A percentile compares a stretch with the other conserved stretches of the same genome.
Evolutionary conservation across 2,797 vertebrate species (phyloP).

Genomic region (Lateolabrax maculatus): DNA sequence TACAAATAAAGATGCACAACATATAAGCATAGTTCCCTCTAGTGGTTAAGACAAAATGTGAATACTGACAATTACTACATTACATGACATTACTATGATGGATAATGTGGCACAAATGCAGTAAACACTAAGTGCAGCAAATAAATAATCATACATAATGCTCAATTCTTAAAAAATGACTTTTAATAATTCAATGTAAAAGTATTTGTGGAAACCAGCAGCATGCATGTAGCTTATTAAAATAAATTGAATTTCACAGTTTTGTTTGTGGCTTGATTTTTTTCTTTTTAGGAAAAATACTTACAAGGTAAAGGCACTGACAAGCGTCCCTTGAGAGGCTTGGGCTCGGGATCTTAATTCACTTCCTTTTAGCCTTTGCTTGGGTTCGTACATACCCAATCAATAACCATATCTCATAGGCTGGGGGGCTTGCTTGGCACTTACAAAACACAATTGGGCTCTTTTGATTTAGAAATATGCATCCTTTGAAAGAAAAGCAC

Average conservation of each 20-base stretch:
- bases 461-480: constrained; percentile 98
- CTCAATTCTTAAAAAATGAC: background rate
- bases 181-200: constrained; percentile 4
- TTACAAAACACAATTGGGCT: constrained; percentile 95
- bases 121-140: constrained; percentile 29
- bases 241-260: constrained; percentile 58
- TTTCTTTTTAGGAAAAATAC: constrained; percentile 89
- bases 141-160: background rate
- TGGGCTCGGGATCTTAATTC: constrained; percentile 97
- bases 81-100: background rate
- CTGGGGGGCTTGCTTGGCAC: constrained; percentile 83
- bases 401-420: constrained; percentile 98
- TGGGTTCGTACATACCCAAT: constrained; percentile 90
- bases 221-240: constrained; percentile 78
- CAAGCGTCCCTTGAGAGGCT: constrained; percentile 97
- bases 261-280: constrained; percentile 76
- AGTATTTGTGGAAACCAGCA: constrained; percentile 61
- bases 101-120: background rate
- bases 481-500: constrained; percentile 99
- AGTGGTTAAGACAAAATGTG: constrained; percentile 40
- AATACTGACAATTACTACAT: background rate
- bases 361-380: constrained; percentile 92
- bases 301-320: constrained; percentile 95
- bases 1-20: constrained; percentile 8
- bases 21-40: constrained; percentile 42